phyloP scores from a whole-genome alignment of 2,797 vertebrate genomes.

The Notoglanidium macrostoma region DNA sequence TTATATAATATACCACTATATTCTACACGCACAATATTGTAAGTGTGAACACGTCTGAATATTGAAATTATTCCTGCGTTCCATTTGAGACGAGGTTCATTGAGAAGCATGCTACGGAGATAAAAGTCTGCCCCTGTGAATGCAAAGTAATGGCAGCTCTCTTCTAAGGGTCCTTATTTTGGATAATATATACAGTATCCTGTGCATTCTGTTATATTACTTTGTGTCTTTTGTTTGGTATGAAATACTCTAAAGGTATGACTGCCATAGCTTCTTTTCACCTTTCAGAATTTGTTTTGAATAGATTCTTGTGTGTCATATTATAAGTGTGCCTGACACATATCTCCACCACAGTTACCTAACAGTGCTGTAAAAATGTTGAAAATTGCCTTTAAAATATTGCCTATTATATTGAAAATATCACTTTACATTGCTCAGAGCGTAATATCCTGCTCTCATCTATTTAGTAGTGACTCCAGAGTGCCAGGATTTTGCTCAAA shows the following conservation, averaged over 20 bases:
- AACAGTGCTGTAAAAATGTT: neutral
- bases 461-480: neutral
- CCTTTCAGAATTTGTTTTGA: neutral
- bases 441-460: neutral
- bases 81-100: neutral
- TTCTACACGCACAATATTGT: neutral
- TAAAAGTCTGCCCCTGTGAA: neutral
- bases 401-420: neutral
- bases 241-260: neutral
- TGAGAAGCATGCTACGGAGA: neutral
- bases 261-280: neutral
- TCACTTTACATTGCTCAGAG: neutral
- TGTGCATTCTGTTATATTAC: neutral
- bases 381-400: neutral
- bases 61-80: neutral
- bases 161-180: neutral
- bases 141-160: neutral
- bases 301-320: neutral
- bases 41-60: neutral
- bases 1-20: neutral
- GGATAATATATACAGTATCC: neutral
- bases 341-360: neutral
- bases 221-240: neutral
- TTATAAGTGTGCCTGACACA: neutral
- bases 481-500: neutral